Conservation (phyloP, 2,888 invertebrate species). For the Drosophila yooni region DNA sequence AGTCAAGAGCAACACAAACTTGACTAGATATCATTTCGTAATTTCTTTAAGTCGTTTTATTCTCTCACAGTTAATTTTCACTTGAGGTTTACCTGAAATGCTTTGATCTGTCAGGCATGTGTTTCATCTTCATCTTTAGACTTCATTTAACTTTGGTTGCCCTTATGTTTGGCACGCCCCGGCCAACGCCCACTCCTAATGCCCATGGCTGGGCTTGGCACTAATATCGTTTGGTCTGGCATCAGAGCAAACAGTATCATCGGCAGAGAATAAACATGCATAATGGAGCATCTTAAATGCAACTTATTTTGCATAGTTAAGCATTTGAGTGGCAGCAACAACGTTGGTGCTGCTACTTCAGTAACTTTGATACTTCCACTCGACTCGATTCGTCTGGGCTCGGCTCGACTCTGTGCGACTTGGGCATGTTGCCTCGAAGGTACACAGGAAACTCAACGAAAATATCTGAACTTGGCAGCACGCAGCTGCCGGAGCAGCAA, state of each 20-base stretch:
- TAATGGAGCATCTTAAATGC: constrained; percentile 82
- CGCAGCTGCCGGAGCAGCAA: constrained; percentile 29
- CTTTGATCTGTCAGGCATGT: constrained; percentile 62
- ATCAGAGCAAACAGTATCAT: constrained; percentile 65
- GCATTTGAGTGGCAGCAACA: constrained; percentile 74
- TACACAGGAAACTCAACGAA: constrained; percentile 72
- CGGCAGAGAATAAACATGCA: constrained; percentile 81
- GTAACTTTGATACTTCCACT: constrained; percentile 80
- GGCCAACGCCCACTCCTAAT: background rate
- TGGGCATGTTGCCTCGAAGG: constrained; percentile 34
- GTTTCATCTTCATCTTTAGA: constrained; percentile 33
- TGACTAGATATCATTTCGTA: background rate
- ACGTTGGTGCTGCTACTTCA: constrained; percentile 63
- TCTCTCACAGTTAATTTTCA: background rate
- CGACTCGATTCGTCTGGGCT: constrained; percentile 63
- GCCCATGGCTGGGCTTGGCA: constrained; percentile 3
- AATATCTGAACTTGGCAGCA: constrained; percentile 74
- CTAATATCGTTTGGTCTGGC: constrained; percentile 38
- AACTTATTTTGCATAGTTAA: constrained; percentile 83
- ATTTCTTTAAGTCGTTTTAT: background rate
- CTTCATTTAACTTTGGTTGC: constrained; percentile 60
- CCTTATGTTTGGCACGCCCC: constrained; percentile 38
- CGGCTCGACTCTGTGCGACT: constrained; percentile 48
- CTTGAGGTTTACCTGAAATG: constrained; percentile 1
- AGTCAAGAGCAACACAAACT: background rate